Percentiles rank a stretch among this genome's conserved stretches.
Evolutionary conservation across 2,888 invertebrate genomes (phyloP).

Genomic region (Camptogramma bilineatum): DNA sequence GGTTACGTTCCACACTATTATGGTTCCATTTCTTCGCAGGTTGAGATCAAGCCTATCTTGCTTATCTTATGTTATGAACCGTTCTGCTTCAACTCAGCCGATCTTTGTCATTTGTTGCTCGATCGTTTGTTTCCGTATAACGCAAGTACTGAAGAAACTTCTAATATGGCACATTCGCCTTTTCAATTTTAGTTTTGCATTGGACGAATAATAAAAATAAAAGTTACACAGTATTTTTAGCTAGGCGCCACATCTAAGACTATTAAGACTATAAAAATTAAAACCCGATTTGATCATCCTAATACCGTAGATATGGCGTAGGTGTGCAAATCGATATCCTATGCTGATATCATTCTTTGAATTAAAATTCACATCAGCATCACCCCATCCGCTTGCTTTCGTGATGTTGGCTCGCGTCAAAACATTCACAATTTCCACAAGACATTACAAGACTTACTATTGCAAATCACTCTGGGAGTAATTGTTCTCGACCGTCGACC

Average conservation of each 20-base stretch:
- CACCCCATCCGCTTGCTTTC: constrained; percentile 27
- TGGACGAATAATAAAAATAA: neutral
- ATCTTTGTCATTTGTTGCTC: neutral
- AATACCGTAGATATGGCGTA: constrained; percentile 23
- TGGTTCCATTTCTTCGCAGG: neutral
- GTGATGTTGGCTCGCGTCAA: constrained; percentile 36
- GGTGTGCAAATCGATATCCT: constrained; percentile 31
- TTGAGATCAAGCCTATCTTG: neutral
- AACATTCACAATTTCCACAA: constrained; percentile 32
- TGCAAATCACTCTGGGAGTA: constrained; percentile 36
- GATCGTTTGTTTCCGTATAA: no score
- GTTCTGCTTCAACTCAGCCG: neutral
- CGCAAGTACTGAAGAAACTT: no score
- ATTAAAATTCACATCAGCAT: constrained; percentile 34
- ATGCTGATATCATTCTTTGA: constrained; percentile 31
- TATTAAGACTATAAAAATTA: constrained; percentile 18
- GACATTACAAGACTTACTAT: constrained; percentile 37
- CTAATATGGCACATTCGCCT: neutral
- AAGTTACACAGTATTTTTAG: neutral
- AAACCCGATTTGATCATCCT: constrained; percentile 20
- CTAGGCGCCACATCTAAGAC: constrained; percentile 13
- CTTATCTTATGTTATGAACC: neutral
- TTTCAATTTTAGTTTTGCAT: neutral
- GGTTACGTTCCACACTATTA: neutral
- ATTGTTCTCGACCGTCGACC: constrained; percentile 38